phyloP scores from a whole-genome alignment of 2,113 vertebrate species.

The Nematolebias whitei region DNA sequence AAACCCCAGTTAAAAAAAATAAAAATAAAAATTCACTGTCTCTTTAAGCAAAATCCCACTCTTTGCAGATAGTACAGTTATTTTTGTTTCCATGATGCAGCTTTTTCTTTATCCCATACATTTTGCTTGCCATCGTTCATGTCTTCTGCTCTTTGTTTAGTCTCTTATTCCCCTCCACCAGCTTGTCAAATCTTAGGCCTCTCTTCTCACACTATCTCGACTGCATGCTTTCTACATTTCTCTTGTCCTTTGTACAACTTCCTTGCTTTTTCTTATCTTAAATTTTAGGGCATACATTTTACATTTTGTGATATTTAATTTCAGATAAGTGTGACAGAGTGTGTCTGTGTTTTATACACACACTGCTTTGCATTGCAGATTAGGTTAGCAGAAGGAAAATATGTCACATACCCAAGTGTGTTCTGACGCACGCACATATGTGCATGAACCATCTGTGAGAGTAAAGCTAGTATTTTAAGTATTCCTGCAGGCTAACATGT shows the following conservation, averaged over 20 bases:
- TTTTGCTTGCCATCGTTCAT: not conserved
- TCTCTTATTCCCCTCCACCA: not conserved
- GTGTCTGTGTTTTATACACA: slow-evolving; percentile 9
- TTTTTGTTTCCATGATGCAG: slow-evolving; percentile 18
- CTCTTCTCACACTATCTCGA: slow-evolving; percentile 49
- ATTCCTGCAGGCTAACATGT: slow-evolving; percentile 16
- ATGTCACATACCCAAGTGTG: not conserved
- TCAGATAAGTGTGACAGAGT: slow-evolving; percentile 55
- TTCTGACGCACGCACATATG: slow-evolving; percentile 9
- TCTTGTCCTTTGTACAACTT: slow-evolving; percentile 29
- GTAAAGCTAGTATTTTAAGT: not conserved
- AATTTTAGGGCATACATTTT: slow-evolving; percentile 40
- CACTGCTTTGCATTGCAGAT: slow-evolving; percentile 36
- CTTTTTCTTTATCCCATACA: slow-evolving; percentile 21
- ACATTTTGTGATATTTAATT: slow-evolving; percentile 59
- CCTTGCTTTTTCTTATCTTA: slow-evolving; percentile 55
- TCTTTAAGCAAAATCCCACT: not conserved
- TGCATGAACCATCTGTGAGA: not conserved
- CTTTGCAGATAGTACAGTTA: slow-evolving; percentile 4
- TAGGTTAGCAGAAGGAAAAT: not conserved
- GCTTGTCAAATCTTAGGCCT: slow-evolving; percentile 39
- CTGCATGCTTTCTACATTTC: slow-evolving; percentile 41
- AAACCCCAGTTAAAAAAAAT: no score
- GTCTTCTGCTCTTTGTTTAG: slow-evolving; percentile 3
- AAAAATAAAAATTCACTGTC: no score